Percentiles rank a stretch among this genome's conserved stretches.
phyloP scores from a whole-genome alignment of 2,797 vertebrate genomes.

The Melanotaenia boesemani region DNA sequence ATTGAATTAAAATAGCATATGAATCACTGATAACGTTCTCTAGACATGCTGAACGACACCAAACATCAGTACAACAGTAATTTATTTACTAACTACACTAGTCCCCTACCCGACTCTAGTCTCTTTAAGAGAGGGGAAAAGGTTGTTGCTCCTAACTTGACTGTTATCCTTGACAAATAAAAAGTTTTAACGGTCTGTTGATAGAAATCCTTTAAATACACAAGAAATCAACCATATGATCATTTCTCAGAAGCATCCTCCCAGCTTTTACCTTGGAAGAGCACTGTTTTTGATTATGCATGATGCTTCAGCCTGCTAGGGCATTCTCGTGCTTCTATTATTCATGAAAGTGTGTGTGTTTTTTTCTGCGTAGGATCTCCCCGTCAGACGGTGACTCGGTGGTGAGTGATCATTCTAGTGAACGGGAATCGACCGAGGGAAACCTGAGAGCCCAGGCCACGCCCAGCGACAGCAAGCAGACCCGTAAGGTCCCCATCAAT shows the following conservation, averaged over 20 bases:
- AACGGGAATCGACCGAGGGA: conserved; percentile 89
- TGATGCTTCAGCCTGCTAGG: conserved; percentile 35
- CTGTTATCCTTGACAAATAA: too few species aligned
- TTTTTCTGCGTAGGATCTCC: conserved; percentile 85
- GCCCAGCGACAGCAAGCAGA: conserved; percentile 84
- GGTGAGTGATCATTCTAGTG: conserved; percentile 91
- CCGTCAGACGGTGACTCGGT: conserved; percentile 94
- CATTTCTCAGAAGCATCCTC: conserved; percentile 16
- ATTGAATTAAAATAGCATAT: background rate
- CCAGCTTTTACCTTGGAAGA: conserved; percentile 25
- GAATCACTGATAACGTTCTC: too few species aligned
- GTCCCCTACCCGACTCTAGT: too few species aligned
- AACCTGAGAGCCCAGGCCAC: conserved; percentile 79
- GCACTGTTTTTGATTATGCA: conserved; percentile 49
- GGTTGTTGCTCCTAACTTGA: background rate
- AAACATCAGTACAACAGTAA: background rate
- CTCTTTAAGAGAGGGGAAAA: too few species aligned
- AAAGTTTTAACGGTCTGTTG: background rate
- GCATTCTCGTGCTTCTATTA: conserved; percentile 47
- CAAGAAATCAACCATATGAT: conserved; percentile 7
- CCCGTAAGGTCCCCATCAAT: conserved; percentile 82
- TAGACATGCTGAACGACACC: too few species aligned
- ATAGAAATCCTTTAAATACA: conserved; percentile 5
- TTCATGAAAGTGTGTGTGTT: conserved; percentile 48
- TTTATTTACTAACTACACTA: too few species aligned